These are phyloP conservation scores for Homarus gammarus DNA, from an alignment of 2,888 invertebrate species.

Conservation along the genomic window DNA sequence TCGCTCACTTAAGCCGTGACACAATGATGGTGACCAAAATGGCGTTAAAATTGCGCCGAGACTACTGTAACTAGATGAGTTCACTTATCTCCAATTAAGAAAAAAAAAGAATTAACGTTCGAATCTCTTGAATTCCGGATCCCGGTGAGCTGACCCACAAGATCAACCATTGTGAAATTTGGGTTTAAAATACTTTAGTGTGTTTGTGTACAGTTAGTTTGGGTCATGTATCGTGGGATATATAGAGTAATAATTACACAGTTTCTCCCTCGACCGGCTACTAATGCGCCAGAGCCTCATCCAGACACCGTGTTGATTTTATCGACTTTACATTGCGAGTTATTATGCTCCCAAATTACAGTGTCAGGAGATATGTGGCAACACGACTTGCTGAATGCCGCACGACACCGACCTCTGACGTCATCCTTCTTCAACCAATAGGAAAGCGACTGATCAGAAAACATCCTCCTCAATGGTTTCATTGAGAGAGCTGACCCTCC, in stretches of 20 bases:
- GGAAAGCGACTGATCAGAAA: neutral
- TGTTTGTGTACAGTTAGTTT: constrained; percentile 2
- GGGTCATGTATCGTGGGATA: neutral
- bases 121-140: no score
- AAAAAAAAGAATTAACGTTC: no score
- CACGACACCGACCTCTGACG: constrained; percentile 18
- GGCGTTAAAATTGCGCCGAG: no score
- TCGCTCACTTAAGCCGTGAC: no score
- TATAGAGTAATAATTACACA: constrained; percentile 37
- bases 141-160: no score
- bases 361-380: neutral
- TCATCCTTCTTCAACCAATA: neutral
- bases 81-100: no score
- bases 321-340: constrained; percentile 38
- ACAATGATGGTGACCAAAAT: no score
- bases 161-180: no score
- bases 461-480: neutral
- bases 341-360: constrained; percentile 36
- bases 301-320: constrained; percentile 40
- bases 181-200: no score
- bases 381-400: neutral
- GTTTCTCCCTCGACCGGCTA: constrained; percentile 2
- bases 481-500: neutral
- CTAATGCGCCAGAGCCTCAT: constrained; percentile 22
- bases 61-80: no score